Evolutionary conservation across 23 tunicate genomes (phyloP).

Genomic region (Botrylloides violaceus): DNA sequence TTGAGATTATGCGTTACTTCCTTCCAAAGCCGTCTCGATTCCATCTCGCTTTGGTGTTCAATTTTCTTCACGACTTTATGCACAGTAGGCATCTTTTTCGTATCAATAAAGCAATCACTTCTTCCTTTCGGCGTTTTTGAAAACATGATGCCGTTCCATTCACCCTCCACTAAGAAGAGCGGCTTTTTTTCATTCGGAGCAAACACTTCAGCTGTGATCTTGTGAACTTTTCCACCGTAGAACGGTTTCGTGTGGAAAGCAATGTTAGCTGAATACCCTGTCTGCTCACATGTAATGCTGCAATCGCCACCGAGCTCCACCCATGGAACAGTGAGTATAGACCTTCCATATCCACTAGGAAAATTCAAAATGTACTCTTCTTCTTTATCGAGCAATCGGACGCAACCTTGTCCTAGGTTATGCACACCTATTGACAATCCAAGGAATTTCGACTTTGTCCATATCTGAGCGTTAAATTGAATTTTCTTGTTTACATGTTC

Average conservation of each 20-base stretch:
- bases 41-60: conserved; percentile 59
- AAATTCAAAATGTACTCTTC: conserved; percentile 85
- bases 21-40: conserved; percentile 82
- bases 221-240: conserved; percentile 85
- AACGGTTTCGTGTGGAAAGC: conserved; percentile 96
- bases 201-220: conserved; percentile 57
- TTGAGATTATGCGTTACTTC: conserved; percentile 66
- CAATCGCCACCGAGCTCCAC: conserved; percentile 96
- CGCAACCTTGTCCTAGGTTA: conserved; percentile 84
- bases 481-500: conserved; percentile 67
- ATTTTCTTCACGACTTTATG: conserved; percentile 58
- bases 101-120: conserved; percentile 59
- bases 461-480: conserved; percentile 91
- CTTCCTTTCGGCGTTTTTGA: conserved; percentile 8
- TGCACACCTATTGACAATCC: conserved; percentile 95
- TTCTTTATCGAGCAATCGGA: conserved; percentile 55
- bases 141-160: conserved; percentile 77
- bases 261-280: conserved; percentile 80
- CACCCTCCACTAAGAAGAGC: conserved; percentile 77
- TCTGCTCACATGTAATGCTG: conserved; percentile 80
- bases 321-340: conserved; percentile 95
- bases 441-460: conserved; percentile 96
- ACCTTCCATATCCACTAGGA: conserved; percentile 94
- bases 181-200: conserved; percentile 88
- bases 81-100: conserved; percentile 29